These are phyloP conservation scores for Sternarchorhynchus goeldii DNA, from an alignment of 2,797 vertebrate species.

Conservation along the genomic window DNA sequence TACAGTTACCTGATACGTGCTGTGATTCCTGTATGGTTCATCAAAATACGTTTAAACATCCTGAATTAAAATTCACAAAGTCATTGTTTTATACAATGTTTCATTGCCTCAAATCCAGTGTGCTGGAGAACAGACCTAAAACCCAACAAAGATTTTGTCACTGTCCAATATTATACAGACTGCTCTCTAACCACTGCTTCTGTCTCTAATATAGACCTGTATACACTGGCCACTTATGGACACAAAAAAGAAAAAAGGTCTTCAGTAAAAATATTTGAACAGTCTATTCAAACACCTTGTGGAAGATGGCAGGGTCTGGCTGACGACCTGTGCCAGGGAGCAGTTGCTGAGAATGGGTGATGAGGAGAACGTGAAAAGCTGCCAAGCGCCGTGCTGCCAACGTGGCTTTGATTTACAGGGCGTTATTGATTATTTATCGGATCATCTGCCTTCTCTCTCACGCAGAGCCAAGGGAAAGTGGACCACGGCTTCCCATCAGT, in stretches of 20 bases:
- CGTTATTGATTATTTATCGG: conserved; percentile 85
- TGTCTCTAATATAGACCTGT: conserved; percentile 24
- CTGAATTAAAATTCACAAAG: background rate
- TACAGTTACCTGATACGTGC: too few relatives aligned
- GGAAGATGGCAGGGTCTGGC: conserved; percentile 65
- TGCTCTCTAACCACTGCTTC: background rate
- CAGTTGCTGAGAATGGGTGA: conserved; percentile 85
- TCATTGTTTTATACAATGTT: background rate
- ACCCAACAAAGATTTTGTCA: background rate
- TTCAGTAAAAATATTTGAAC: conserved; percentile 85
- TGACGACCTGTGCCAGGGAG: conserved; percentile 77
- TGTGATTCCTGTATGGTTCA: background rate
- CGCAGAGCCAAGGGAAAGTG: conserved; percentile 75
- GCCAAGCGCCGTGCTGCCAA: conserved; percentile 76
- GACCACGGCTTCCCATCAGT: conserved; percentile 76
- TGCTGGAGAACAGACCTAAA: background rate
- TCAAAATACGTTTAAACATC: background rate
- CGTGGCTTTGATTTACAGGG: conserved; percentile 82
- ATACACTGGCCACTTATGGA: conserved; percentile 43
- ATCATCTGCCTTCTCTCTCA: conserved; percentile 82
- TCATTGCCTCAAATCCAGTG: background rate
- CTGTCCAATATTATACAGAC: background rate
- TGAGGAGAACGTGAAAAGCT: conserved; percentile 73
- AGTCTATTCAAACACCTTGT: conserved; percentile 85
- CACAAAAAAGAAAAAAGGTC: conserved; percentile 63